Evolutionary conservation across 2,797 vertebrate genomes (phyloP).

Genomic region (Triplophysa bombifrons): DNA sequence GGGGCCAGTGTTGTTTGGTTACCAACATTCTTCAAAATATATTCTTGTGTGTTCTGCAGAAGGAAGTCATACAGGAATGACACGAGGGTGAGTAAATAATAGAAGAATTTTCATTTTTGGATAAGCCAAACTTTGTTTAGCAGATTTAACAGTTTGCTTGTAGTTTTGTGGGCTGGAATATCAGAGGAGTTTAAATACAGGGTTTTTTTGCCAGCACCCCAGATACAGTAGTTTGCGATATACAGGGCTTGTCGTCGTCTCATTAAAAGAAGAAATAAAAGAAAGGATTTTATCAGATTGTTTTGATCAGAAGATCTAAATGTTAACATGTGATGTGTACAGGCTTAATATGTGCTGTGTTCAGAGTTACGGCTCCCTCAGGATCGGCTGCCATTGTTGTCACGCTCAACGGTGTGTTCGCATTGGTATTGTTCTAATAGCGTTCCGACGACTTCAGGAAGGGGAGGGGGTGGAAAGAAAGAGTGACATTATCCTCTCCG

Average conservation of each 20-base stretch:
- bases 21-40: too few relatives aligned
- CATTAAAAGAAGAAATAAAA: background rate
- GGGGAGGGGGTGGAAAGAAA: conserved; percentile 72
- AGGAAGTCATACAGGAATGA: too few relatives aligned
- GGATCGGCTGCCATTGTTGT: conserved; percentile 77
- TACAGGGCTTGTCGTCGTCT: background rate
- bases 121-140: too few relatives aligned
- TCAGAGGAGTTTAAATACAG: background rate
- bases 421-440: conserved; percentile 77
- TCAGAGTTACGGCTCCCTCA: conserved; percentile 72
- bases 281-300: background rate
- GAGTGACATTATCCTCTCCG: conserved; percentile 78
- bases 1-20: too few relatives aligned
- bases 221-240: background rate
- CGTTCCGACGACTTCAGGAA: conserved; percentile 67
- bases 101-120: too few relatives aligned
- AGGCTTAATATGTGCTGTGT: conserved; percentile 60
- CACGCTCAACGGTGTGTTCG: conserved; percentile 71
- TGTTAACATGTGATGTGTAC: conserved; percentile 51
- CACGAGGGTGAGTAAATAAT: too few relatives aligned
- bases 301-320: background rate
- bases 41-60: too few relatives aligned
- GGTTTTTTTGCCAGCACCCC: background rate
- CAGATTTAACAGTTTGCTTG: too few relatives aligned
- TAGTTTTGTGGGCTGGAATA: background rate